Percentiles rank a stretch among this genome's conserved stretches.
phyloP scores from a whole-genome alignment of 2,888 invertebrate species.

The Ethmia dodecea region DNA sequence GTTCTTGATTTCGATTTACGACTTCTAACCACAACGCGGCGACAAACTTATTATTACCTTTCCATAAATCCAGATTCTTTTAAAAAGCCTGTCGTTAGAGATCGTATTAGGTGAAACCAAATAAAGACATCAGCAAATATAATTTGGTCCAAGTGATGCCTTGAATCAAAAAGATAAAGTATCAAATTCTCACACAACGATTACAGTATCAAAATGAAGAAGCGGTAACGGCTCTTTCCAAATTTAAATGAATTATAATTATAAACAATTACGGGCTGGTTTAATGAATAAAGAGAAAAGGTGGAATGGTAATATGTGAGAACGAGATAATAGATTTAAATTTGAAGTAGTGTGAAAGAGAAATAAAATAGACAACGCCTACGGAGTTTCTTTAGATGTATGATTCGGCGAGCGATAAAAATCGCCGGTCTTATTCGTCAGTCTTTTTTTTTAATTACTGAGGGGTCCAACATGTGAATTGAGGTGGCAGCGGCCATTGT shows the following conservation, averaged over 20 bases:
- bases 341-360: slow-evolving; percentile 41
- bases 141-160: slow-evolving; percentile 16
- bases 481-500: slow-evolving; percentile 60
- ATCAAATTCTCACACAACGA: slow-evolving; percentile 61
- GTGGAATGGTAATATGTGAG: slow-evolving; percentile 33
- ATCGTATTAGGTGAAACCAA: no score
- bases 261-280: slow-evolving; percentile 67
- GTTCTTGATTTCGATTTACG: slow-evolving; percentile 58
- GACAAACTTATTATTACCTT: slow-evolving; percentile 22
- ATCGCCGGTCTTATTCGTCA: slow-evolving; percentile 76
- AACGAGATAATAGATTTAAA: slow-evolving; percentile 39
- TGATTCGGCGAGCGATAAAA: slow-evolving; percentile 74
- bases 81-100: no score
- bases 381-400: slow-evolving; percentile 60
- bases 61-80: no score
- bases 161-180: slow-evolving; percentile 45
- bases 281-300: slow-evolving; percentile 61
- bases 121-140: slow-evolving; percentile 4
- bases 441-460: slow-evolving; percentile 73
- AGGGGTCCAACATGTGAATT: slow-evolving; percentile 71
- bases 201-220: slow-evolving; percentile 52
- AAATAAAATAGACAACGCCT: slow-evolving; percentile 62
- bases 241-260: slow-evolving; percentile 72
- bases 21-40: slow-evolving; percentile 28
- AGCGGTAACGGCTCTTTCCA: slow-evolving; percentile 45